A percentile compares a stretch with the other conserved stretches of the same genome.
Conservation (phyloP, 2,113 vertebrate genomes). For the Elanus axillaris region DNA sequence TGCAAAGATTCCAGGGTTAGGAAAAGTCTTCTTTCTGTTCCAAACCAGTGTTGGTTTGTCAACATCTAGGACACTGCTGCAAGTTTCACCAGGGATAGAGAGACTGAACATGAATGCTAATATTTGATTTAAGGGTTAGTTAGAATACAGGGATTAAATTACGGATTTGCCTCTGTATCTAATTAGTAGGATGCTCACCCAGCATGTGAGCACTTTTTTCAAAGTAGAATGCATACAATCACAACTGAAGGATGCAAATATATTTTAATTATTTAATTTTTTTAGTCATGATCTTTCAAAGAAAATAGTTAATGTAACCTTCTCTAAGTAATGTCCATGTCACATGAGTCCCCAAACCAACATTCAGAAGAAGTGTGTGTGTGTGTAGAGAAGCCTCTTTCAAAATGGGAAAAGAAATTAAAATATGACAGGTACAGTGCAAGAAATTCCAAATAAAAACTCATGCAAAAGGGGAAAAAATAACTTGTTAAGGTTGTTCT, state of each 20-base stretch:
- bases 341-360: neutral
- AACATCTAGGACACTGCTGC: neutral
- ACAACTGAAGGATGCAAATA: neutral
- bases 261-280: neutral
- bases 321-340: neutral
- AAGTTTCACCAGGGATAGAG: neutral
- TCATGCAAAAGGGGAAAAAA: neutral
- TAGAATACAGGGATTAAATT: neutral
- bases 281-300: neutral
- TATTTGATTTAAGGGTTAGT: neutral
- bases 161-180: neutral
- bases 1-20: neutral
- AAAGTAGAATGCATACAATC: neutral
- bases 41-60: neutral
- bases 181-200: neutral
- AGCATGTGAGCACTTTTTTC: neutral
- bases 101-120: neutral
- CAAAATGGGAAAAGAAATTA: neutral
- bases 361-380: neutral
- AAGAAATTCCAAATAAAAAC: neutral
- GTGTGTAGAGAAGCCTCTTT: neutral
- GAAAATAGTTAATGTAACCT: neutral
- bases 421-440: fast-evolving
- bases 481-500: neutral
- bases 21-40: neutral